Evolutionary conservation across 1,140 invertebrate genomes (phyloP).

Genomic region (Drosophila carrolli): DNA sequence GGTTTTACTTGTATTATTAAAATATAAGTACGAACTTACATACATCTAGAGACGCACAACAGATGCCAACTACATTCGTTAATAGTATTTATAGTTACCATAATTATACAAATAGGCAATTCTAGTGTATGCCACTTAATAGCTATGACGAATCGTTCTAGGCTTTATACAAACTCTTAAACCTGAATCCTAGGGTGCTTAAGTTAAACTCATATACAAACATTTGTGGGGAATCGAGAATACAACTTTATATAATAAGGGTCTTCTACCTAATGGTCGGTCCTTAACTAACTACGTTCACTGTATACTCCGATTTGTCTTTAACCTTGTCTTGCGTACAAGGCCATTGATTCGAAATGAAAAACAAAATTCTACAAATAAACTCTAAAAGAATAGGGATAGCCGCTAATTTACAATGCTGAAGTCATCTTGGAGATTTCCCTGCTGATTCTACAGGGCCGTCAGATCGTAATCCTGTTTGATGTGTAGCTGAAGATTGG

Average conservation of each 20-base stretch:
- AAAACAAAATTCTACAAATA: constrained; percentile 24
- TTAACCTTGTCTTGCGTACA: constrained; percentile 20
- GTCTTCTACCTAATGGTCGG: constrained; percentile 55
- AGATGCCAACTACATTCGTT: constrained; percentile 66
- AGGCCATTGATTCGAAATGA: constrained; percentile 35
- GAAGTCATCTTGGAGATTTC: constrained; percentile 34
- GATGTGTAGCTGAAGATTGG: constrained; percentile 85
- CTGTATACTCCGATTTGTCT: constrained; percentile 80
- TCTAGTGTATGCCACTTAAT: constrained; percentile 50
- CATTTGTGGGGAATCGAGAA: constrained; percentile 7
- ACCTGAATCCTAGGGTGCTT: constrained; percentile 47
- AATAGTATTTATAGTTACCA: constrained; percentile 39
- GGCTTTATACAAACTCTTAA: constrained; percentile 70
- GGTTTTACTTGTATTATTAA: constrained; percentile 58
- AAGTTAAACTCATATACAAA: constrained; percentile 64
- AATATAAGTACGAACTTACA: constrained; percentile 76
- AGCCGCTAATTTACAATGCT: constrained; percentile 27
- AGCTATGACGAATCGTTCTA: constrained; percentile 75
- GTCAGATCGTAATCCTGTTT: constrained; percentile 91
- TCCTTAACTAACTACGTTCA: constrained; percentile 77
- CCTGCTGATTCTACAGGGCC: constrained; percentile 87
- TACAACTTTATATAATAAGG: constrained; percentile 19
- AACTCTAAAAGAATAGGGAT: constrained; percentile 8
- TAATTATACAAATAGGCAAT: constrained; percentile 43
- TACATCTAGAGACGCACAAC: constrained; percentile 68